phyloP scores from a whole-genome alignment of 1,140 invertebrate species.

The Hycleus phaleratus region DNA sequence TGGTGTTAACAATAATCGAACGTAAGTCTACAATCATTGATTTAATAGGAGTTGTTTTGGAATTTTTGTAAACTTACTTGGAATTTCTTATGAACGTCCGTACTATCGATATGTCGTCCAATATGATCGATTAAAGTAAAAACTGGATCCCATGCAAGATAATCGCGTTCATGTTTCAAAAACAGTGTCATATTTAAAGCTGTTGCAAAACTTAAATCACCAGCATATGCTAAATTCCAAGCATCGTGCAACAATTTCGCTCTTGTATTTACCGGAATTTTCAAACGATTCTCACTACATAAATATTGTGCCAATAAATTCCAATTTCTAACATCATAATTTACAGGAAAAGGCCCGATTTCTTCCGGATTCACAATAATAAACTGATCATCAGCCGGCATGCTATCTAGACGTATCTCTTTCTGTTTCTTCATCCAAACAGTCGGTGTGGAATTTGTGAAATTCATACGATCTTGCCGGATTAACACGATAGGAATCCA shows the following conservation, averaged over 20 bases:
- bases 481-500: slow-evolving; percentile 59
- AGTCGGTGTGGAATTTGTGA: slow-evolving; percentile 45
- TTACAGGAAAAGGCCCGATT: slow-evolving; percentile 73
- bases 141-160: slow-evolving; percentile 68
- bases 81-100: slow-evolving; percentile 57
- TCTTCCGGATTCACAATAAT: slow-evolving; percentile 74
- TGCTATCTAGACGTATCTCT: slow-evolving; percentile 44
- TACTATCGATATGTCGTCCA: slow-evolving; percentile 59
- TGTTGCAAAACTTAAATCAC: slow-evolving; percentile 59
- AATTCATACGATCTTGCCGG: slow-evolving; percentile 48
- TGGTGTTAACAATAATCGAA: slow-evolving; percentile 53
- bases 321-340: slow-evolving; percentile 76
- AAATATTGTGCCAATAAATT: slow-evolving; percentile 59
- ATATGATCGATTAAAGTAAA: slow-evolving; percentile 73
- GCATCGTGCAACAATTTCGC: slow-evolving; percentile 70
- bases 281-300: slow-evolving; percentile 44
- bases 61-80: slow-evolving; percentile 43
- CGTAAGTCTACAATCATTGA: slow-evolving; percentile 51
- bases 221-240: slow-evolving; percentile 71
- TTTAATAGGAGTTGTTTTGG: not conserved
- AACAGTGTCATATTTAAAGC: slow-evolving; percentile 70
- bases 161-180: slow-evolving; percentile 58
- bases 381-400: slow-evolving; percentile 51
- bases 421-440: slow-evolving; percentile 54
- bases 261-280: slow-evolving; percentile 61